A percentile compares a stretch with the other conserved stretches of the same genome.
Evolutionary conservation across 2,797 vertebrate genomes (phyloP).

Genomic region (Tiaroga cobitis): DNA sequence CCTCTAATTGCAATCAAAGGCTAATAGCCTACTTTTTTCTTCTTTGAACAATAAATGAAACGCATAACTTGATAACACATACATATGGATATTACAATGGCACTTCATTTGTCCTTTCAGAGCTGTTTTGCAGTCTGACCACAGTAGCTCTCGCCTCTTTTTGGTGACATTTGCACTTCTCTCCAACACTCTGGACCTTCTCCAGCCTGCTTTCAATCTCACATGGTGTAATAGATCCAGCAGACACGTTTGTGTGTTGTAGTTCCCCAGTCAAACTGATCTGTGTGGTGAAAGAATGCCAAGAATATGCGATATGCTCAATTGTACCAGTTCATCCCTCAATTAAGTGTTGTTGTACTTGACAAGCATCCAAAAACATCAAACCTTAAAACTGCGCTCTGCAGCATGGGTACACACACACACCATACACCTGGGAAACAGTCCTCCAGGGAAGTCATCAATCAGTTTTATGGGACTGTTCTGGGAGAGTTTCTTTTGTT

Average conservation of each 20-base stretch:
- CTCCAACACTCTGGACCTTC: constrained; percentile 25
- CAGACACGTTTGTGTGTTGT: constrained; percentile 23
- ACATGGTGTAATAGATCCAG: constrained; percentile 31
- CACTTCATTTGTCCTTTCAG: too few species aligned
- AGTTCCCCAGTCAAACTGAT: constrained; percentile 25
- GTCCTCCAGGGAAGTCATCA: constrained; percentile 84
- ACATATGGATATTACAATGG: too few species aligned
- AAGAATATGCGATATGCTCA: constrained; percentile 65
- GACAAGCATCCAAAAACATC: constrained; percentile 76
- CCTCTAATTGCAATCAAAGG: constrained; percentile 25
- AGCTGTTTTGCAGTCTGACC: constrained; percentile 8
- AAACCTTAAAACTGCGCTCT: constrained; percentile 66
- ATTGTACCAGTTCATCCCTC: constrained; percentile 68
- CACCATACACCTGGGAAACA: constrained; percentile 81
- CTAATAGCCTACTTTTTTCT: neutral
- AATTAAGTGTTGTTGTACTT: constrained; percentile 77
- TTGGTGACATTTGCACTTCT: constrained; percentile 20
- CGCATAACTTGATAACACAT: neutral
- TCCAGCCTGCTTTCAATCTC: constrained; percentile 37
- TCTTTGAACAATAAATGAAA: constrained; percentile 1
- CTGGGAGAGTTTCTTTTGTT: constrained; percentile 79
- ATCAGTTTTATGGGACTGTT: constrained; percentile 83
- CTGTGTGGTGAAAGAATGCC: constrained; percentile 59
- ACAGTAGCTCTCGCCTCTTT: constrained; percentile 37
- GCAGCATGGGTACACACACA: constrained; percentile 45